Evolutionary conservation across 2,113 vertebrate species (phyloP), one percentile per base, ranked within the genome.

Genomic region (Leucoraja erinaceus): DNA sequence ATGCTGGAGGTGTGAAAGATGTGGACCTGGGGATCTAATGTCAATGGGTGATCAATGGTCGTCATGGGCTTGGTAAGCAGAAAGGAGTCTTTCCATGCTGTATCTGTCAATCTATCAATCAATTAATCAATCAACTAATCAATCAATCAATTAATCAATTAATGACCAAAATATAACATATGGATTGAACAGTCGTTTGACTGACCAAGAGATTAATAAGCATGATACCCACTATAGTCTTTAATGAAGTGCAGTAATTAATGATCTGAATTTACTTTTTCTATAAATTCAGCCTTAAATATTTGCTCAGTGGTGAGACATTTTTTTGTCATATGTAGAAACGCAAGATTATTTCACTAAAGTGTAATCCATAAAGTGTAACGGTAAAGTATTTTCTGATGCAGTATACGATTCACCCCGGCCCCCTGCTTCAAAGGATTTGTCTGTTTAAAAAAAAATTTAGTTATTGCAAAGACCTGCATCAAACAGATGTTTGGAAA

Each of bases 401-500:
- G 31, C 61, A 28, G 56, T n/a, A n/a, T n/a, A 61, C n/a, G 56
- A 5, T 1, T n/a, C 83, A 28, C 28, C 18, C 59, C n/a, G 63
- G 59, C 12, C 56, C 56, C n/a, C 54, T 61, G 28, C 14, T 31
- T 59, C 25, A 61, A 61, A 86, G 5, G 61, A 22, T 16, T 31
- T 70, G 31, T 38, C 88, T 90, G 88, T 47, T 70, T 90, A 38
- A 22, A 68, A 72, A 38, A 22, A 68, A 72, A 72, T 91, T 72
- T 72, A 25, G 66, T 38, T 5, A 54, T 72, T 72, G 11, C 54
- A 47, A 72, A 22, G 22, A 91, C 18, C 68, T 72, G 38, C 38
- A 28, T 25, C 68, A 91, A 72, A 70, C 90, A 91, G 38, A 91
- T 91, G 90, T 91, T 91, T 72, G 90, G 6, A 72, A 91, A 91